Evolutionary conservation across 2,113 vertebrate genomes (phyloP).

Genomic region (Plecturocebus donacophilus): DNA sequence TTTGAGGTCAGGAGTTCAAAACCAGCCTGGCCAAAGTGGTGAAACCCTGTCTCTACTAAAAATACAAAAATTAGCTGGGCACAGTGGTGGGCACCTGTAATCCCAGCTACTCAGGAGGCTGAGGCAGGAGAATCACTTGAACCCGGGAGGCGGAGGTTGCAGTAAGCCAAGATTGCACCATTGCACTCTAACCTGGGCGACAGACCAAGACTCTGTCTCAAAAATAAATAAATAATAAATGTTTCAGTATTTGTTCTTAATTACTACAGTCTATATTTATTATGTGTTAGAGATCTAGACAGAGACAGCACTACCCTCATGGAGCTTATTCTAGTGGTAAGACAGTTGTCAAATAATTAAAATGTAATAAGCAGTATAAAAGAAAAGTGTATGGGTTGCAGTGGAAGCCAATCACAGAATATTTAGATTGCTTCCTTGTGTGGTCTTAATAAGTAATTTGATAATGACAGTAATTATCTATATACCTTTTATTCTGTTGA

Average conservation of each 20-base stretch:
- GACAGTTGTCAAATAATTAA: neutral
- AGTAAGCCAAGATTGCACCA: too few species aligned
- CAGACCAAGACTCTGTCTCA: too few species aligned
- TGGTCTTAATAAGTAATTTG: neutral
- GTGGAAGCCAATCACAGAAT: neutral
- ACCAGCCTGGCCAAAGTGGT: too few species aligned
- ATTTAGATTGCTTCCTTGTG: neutral
- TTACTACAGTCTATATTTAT: constrained; percentile 16
- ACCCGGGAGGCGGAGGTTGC: too few species aligned
- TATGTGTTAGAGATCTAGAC: neutral
- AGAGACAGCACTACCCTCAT: neutral
- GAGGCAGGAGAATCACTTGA: too few species aligned
- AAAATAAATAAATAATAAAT: neutral
- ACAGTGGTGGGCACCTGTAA: too few species aligned
- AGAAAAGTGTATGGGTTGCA: neutral
- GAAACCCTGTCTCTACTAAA: too few species aligned
- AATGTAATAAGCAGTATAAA: neutral
- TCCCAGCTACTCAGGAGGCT: too few species aligned
- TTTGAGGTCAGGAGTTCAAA: too few species aligned
- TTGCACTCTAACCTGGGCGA: too few species aligned
- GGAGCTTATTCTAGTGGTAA: neutral
- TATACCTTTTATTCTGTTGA: constrained; percentile 16
- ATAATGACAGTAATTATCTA: neutral
- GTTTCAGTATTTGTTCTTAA: constrained; percentile 35
- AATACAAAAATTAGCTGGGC: too few species aligned